Conservation (phyloP, 2,113 vertebrate species). For the Macrotis lagotis region DNA sequence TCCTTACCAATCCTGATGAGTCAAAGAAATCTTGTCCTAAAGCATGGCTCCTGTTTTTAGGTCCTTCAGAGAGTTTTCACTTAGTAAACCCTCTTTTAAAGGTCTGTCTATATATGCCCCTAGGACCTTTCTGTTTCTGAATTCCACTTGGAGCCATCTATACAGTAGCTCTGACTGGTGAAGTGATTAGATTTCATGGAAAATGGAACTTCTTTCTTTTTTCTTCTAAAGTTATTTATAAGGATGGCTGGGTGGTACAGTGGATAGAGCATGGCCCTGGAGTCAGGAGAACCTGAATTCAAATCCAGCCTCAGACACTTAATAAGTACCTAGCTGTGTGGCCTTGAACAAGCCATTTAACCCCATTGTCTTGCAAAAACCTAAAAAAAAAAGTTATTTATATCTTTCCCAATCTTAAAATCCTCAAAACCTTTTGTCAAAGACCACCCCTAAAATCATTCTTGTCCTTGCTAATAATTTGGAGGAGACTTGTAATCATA, state of each 20-base stretch:
- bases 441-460: neutral
- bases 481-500: neutral
- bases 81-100: neutral
- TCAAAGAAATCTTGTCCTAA: too few species aligned
- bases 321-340: too few species aligned
- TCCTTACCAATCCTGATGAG: neutral
- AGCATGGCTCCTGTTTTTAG: neutral
- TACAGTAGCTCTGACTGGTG: neutral
- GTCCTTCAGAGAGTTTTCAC: too few species aligned
- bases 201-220: neutral
- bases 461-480: neutral
- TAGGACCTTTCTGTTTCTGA: neutral
- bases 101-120: neutral
- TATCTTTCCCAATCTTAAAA: too few species aligned
- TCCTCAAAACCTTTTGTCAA: too few species aligned
- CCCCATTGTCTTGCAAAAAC: too few species aligned
- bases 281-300: too few species aligned
- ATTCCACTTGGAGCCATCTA: neutral
- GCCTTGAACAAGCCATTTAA: too few species aligned
- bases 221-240: neutral
- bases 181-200: neutral
- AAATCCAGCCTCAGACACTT: too few species aligned
- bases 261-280: too few species aligned
- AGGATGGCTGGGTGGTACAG: too few species aligned
- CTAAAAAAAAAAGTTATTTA: too few species aligned